Evolutionary conservation across 2,113 vertebrate species (phyloP), one percentile per base, ranked within the genome.

Genomic region (Tympanuchus pallidicinctus): DNA sequence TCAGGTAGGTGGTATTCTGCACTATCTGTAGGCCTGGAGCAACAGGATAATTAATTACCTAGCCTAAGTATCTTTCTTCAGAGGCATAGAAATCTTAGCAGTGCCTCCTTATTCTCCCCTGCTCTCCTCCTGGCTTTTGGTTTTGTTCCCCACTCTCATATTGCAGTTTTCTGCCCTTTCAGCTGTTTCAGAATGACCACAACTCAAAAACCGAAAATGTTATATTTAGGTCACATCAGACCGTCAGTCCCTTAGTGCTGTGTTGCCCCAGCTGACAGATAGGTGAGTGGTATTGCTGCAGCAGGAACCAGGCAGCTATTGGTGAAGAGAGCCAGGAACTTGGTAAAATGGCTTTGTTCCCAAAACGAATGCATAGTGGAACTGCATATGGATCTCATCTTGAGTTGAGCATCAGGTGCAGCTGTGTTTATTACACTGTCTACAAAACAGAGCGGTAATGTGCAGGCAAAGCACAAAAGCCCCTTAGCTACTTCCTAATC

Each of bases 401-500:
- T 63, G 25, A 34, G 54, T 3, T 75, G 36, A 89, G 54, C 76
- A 82, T 92, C 64, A 50, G 54, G 47, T 60, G 32, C 79, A 88
- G 67, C 82, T 80, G 67, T 38, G 71, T 54, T 85, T 85, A 30
- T 95, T 79, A 43, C 27, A 6, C 21, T 42, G 1, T 65, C 74
- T 75, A 60, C 25, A 40, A 63, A 88, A 64, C 1, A 93, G 28
- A 86, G 66, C 76, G 63, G 52, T 25, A 34, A 24, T 66, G 40
- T 82, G 77, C 54, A 73, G 77, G 54, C 86, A 79, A 65, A 93
- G 66, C 83, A 86, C 61, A 42, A 88, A 90, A 92, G 73, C 61
- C 92, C 70, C 48, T 89, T 89, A 69, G 84, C 0, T 0, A 45
- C 40, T 82, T 84, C 74, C 48, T 76, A 66, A 79, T 89, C 84